Evolutionary conservation across 2,888 invertebrate genomes (phyloP), one percentile per base, ranked within the genome.

Genomic region (Pollenia labialis): DNA sequence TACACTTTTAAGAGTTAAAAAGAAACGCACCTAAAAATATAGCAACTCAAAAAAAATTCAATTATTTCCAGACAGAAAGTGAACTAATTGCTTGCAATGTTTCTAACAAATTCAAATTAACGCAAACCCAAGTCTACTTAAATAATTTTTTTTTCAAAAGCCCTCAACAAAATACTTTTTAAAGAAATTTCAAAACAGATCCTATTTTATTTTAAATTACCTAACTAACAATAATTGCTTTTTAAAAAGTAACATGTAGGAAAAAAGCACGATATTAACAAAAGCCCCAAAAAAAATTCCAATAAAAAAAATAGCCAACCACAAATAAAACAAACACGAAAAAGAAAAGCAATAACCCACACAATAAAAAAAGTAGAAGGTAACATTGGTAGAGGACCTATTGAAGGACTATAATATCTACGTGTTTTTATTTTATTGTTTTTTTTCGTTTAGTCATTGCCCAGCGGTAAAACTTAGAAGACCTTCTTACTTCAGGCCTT

Each of bases 341-440:
- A 2, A 44, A 60, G n/a, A 76, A 52, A 52, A 56, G 79, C 58
- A 71, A 66, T 71, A 79, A 50, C 64, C 74, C 44, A 64, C 46
- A 83, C 75, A 85, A 71, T 85, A 68, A 72, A 75, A 58, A 58
- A 62, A 46, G 9, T 68, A 60, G 32, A 75, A 79, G 80, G 72
- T 76, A 86, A 79, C 80, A 75, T 72, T 60, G 52, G 32, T 32
- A 40, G 72, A 72, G 76, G 54, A 72, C 76, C 83, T 48, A 83
- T 81, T 76, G 86, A 75, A 81, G 80, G 80, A 80, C 71, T 18
- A 80, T 76, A 80, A 86, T 66, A 74, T 79, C 54, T 72, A 81
- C 50, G 66, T 83, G 58, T 80, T 75, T 82, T 56, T 82, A 42
- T 75, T 60, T 62, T 6, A 32, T 32, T 23, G 23, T 23, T 32